Evolutionary conservation across 2,113 vertebrate genomes (phyloP), one percentile per base, ranked within the genome.

Genomic region (Rallus limicola): DNA sequence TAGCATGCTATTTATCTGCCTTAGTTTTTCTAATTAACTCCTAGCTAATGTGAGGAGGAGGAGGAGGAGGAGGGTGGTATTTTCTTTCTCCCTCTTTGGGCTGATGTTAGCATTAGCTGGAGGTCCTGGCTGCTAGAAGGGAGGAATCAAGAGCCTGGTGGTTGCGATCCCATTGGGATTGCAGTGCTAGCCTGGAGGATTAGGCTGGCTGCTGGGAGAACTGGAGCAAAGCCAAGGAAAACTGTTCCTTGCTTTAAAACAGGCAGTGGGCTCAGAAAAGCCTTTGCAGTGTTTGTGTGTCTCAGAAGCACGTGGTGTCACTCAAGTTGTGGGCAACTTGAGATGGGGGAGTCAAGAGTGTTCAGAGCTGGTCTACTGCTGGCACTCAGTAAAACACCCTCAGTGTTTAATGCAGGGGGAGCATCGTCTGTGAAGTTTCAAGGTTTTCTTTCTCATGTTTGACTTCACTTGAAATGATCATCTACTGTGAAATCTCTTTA

Each of bases 281-380:
- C 46, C 58, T 48, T 48, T 13, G 3, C 33, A 6, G 55, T 15
- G 53, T 7, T 9, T 3, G 16, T 40, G 60, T 50, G 34, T 69
- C 64, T 48, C 44, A 60, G 48, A 68, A 29, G 53, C 59, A 50
- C 0, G 0, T 7, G 36, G 29, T n/a, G 71, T 29, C 40, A 16
- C 65, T 52, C 0, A 10, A 60, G 56, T 18, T 44, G 62, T 29
- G n/a, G 44, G 38, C 46, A 58, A 9, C 15, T 26, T 4, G 53
- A 62, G 58, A 44, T 0, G 2, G 3, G 3, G 23, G 33, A 55
- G 50, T 15, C 17, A 3, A n/a, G 55, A 79, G 59, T 18, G 0
- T 40, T 60, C 38, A 56, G 53, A 62, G 55, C 70, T 62, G 38
- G 24, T 33, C 13, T 20, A 1, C 19, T 10, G 17, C 5, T 55